Evolutionary conservation across 2,113 vertebrate species (phyloP).

Genomic region (Poeciliopsis turrubarensis): DNA sequence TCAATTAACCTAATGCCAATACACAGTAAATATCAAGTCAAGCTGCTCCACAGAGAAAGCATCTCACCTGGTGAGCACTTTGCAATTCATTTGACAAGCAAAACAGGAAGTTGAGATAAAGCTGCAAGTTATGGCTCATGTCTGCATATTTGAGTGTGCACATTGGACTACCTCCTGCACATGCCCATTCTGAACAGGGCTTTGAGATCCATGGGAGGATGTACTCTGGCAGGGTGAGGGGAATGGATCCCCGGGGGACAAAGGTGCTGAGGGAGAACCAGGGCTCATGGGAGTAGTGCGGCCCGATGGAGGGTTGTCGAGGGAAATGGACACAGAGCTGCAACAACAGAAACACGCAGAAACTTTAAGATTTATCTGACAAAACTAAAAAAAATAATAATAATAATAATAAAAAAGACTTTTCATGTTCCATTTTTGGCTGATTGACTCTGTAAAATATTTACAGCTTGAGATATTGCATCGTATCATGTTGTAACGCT

Average conservation of each 20-base stretch:
- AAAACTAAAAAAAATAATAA: neutral
- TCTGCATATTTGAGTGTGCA: slow-evolving; percentile 4
- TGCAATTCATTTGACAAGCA: slow-evolving; percentile 20
- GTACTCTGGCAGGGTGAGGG: slow-evolving; percentile 52
- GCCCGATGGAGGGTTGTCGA: slow-evolving; percentile 69
- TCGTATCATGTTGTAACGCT: no score
- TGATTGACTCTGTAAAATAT: no score
- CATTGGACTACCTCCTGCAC: slow-evolving; percentile 48
- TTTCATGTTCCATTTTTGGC: no score
- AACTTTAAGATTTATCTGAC: slow-evolving; percentile 4
- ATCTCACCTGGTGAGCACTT: neutral
- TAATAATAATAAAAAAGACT: neutral
- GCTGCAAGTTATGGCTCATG: neutral
- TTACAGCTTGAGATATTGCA: no score
- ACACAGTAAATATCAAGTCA: neutral
- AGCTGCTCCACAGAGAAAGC: neutral
- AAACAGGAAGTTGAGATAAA: slow-evolving; percentile 8
- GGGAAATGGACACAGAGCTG: slow-evolving; percentile 79
- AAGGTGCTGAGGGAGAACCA: slow-evolving; percentile 22
- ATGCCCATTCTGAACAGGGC: slow-evolving; percentile 60
- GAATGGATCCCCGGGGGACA: slow-evolving; percentile 44
- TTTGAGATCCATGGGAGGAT: slow-evolving; percentile 25
- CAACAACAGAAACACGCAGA: slow-evolving; percentile 27
- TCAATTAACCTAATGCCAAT: neutral
- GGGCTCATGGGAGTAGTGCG: slow-evolving; percentile 68